Evolutionary conservation across 2,888 invertebrate species (phyloP).

Genomic region (Xylocampa areola): DNA sequence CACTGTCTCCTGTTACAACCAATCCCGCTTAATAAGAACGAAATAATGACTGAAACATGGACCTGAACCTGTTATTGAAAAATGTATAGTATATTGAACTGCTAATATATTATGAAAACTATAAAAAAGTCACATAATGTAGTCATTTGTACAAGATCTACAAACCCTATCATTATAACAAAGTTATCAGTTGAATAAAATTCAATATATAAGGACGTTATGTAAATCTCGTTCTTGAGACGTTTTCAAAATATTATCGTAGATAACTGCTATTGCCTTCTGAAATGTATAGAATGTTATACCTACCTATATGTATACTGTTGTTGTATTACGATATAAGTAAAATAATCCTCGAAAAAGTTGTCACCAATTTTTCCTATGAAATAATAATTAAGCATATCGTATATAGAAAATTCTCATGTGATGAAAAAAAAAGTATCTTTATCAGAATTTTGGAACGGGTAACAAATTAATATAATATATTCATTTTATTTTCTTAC

Average conservation of each 20-base stretch:
- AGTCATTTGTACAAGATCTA: constrained; percentile 54
- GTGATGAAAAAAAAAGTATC: neutral
- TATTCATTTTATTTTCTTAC: neutral
- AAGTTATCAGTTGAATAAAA: constrained; percentile 62
- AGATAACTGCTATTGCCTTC: constrained; percentile 60
- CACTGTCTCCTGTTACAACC: constrained; percentile 28
- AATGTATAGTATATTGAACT: constrained; percentile 42
- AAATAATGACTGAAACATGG: constrained; percentile 63
- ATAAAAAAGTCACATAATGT: constrained; percentile 43
- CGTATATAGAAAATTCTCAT: constrained; percentile 2
- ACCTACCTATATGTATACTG: constrained; percentile 42
- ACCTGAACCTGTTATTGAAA: constrained; percentile 55
- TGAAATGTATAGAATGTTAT: constrained; percentile 52
- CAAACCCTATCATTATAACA: constrained; percentile 34
- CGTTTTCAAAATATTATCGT: constrained; percentile 60
- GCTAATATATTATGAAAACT: constrained; percentile 24
- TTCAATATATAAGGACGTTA: constrained; percentile 60
- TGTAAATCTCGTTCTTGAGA: constrained; percentile 66
- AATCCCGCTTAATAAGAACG: constrained; percentile 18
- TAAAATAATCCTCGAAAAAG: constrained; percentile 18
- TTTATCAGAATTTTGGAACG: neutral
- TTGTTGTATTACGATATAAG: constrained; percentile 44
- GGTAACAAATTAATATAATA: neutral
- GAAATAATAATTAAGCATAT: constrained; percentile 8
- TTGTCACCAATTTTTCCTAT: constrained; percentile 43